Conservation (phyloP, 1,140 invertebrate genomes). For the Oncopeltus fasciatus region DNA sequence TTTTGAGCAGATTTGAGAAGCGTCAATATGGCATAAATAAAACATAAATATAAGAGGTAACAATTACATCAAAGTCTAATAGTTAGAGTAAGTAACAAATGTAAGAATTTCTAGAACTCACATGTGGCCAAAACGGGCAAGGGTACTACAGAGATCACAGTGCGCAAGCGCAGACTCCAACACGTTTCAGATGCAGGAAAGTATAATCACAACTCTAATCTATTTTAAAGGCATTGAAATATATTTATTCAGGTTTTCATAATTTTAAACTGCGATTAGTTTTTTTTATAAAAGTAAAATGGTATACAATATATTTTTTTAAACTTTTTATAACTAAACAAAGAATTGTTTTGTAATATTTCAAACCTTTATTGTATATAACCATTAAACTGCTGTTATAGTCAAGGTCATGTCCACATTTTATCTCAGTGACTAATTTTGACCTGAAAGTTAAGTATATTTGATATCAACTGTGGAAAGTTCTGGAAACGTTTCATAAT, state of each 20-base stretch:
- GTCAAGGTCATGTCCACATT: constrained; percentile 20
- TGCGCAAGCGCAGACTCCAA: constrained; percentile 19
- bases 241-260: no score
- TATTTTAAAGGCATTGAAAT: constrained; percentile 3
- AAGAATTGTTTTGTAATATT: neutral
- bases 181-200: constrained; percentile 17
- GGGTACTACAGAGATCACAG: constrained; percentile 12
- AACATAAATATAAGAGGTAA: no score
- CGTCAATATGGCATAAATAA: no score
- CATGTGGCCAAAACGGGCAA: constrained; percentile 23
- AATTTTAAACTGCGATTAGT: no score
- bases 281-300: no score
- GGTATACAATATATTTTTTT: no score
- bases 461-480: neutral
- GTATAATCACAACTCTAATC: neutral
- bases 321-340: neutral
- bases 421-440: constrained; percentile 9
- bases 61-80: no score
- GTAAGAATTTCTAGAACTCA: constrained; percentile 18
- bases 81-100: no score
- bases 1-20: no score
- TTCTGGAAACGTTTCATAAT: neutral
- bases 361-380: neutral
- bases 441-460: neutral
- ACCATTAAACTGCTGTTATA: constrained; percentile 5